Conservation (phyloP, 2,888 invertebrate genomes). For the Hemicrepidius hirtus region DNA sequence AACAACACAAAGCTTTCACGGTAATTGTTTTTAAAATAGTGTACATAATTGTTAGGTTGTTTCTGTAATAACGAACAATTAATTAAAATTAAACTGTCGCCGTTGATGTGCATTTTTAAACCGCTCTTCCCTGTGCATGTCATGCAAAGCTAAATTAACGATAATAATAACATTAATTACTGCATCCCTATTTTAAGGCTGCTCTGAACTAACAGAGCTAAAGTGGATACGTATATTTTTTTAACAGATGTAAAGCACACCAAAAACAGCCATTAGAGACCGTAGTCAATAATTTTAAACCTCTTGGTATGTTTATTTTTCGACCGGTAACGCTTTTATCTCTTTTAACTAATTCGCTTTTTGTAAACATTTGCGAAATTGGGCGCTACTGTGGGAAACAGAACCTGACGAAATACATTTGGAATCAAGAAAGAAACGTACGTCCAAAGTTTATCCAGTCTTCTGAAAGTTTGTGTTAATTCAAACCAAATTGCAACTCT, state of each 20-base stretch:
- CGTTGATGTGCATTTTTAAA: neutral
- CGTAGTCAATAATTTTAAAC: conserved; percentile 26
- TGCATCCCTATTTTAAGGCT: conserved; percentile 10
- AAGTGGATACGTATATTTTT: conserved; percentile 25
- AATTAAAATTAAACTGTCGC: neutral
- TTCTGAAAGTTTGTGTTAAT: neutral
- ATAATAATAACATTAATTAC: conserved; percentile 29
- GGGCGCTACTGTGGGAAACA: neutral
- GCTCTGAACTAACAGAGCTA: conserved; percentile 19
- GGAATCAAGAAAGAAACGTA: neutral
- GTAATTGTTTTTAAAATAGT: no score
- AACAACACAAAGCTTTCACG: no score
- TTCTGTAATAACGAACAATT: neutral
- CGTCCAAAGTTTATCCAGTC: neutral
- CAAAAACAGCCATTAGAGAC: conserved; percentile 24
- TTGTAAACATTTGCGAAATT: conserved; percentile 22
- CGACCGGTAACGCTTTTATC: conserved; percentile 4
- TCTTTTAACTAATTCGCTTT: conserved; percentile 25
- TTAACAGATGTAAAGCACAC: conserved; percentile 18
- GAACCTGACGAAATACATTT: neutral
- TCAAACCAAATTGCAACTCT: neutral
- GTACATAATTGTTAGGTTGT: neutral
- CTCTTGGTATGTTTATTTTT: conserved; percentile 19
- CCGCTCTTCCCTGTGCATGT: neutral
- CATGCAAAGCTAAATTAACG: conserved; percentile 17